Base-by-base conservation (phyloP, 2,113 vertebrate genomes). In the Choloepus hoffmanni region DNA sequence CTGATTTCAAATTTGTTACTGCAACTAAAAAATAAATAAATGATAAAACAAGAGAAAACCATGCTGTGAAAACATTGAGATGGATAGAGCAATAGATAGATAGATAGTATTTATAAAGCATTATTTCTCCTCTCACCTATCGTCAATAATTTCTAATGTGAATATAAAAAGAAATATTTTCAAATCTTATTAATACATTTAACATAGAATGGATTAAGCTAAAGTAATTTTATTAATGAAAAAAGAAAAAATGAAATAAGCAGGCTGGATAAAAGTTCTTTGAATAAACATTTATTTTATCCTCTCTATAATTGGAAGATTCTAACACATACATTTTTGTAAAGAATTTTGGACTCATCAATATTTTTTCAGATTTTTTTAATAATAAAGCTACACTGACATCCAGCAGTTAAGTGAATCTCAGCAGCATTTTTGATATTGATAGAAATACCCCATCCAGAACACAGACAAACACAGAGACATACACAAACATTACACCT, bases 151-250 rank as follows among this genome's bases (percentile, higher is more conserved):
- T 90, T 81, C 30, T 28, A 68, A 50, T 21, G 6, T 65, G 55
- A 88, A 94, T 63, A 68, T 40, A 67, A 68, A 4, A 87, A 5
- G 74, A 95, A 70, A 95, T 76, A 88, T 88, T 85, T 95, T 26
- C 50, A 96, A 96, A 88, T 81, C 19, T 53, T 60, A 65, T 40
- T 93, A 84, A 76, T 90, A 70, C 43, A 86, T 93, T 85, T 10
- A 92, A 18, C 19, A 13, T 33, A 18, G 1, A 2, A 28, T n/a
- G 2, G 48, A 87, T 74, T 96, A 62, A 53, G 40, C 1, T 43
- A 62, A 87, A 84, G 24, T 68, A 48, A 53, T 62, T 85, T 74
- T 92, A 73, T 82, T 94, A 76, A 43, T 78, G 0, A 36, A 21
- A 74, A 72, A 19, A 70, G 36, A 76, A 53, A 45, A 78, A 72